Conservation (phyloP, 2,888 invertebrate species). For the Caenorhabditis parvicauda region DNA sequence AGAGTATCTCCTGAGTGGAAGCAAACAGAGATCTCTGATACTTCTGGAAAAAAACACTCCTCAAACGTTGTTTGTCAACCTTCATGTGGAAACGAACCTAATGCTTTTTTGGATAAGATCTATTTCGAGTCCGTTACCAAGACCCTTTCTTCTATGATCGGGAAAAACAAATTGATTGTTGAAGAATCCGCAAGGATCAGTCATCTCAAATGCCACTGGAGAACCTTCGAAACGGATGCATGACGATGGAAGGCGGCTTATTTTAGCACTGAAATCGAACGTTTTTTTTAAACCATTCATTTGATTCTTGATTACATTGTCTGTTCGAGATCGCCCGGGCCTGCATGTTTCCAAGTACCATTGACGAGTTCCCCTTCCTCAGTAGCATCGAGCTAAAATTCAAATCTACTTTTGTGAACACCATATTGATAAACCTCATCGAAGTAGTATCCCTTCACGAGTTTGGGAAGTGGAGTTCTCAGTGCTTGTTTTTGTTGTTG, state of each 20-base stretch:
- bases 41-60: too few species aligned
- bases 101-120: constrained; percentile 31
- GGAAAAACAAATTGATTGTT: constrained; percentile 41
- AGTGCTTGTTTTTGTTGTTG: constrained; percentile 19
- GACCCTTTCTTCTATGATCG: constrained; percentile 34
- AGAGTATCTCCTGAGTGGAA: too few species aligned
- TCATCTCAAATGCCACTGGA: constrained; percentile 44
- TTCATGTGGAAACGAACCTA: constrained; percentile 4
- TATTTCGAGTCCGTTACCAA: constrained; percentile 38
- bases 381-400: constrained; percentile 24
- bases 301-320: constrained; percentile 23
- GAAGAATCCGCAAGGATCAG: constrained; percentile 39
- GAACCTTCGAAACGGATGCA: constrained; percentile 29
- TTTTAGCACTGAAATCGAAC: constrained; percentile 30
- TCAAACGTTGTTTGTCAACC: not conserved
- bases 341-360: constrained; percentile 37
- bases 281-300: constrained; percentile 4
- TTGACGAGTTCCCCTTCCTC: constrained; percentile 38
- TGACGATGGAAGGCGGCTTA: constrained; percentile 29
- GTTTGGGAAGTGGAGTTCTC: constrained; percentile 10
- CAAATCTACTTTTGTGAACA: not conserved
- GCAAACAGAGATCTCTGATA: too few species aligned
- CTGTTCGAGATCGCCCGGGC: constrained; percentile 39
- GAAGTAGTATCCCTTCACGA: constrained; percentile 30
- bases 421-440: constrained; percentile 17